Evolutionary conservation across 2,797 vertebrate species (phyloP), one percentile per base, ranked within the genome.

Genomic region (Sphenodon punctatus): DNA sequence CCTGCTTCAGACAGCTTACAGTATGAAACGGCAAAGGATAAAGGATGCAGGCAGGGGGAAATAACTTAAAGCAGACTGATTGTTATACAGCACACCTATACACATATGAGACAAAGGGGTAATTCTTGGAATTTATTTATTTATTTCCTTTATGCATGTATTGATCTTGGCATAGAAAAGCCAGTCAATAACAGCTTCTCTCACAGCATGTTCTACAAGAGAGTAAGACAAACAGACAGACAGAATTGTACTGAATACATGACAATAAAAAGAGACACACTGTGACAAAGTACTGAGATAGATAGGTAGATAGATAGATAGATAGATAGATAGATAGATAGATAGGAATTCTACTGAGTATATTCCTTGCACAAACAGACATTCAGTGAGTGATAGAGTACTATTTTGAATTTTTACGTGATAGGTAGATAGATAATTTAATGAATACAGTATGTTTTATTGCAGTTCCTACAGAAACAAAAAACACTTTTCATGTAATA

Each of bases 401-500:
- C n/a, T n/a, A n/a, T n/a, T n/a, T n/a, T n/a, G n/a, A n/a, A n/a
- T n/a, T n/a, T n/a, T n/a, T n/a, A n/a, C n/a, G n/a, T n/a, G n/a
- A n/a, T n/a, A n/a, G n/a, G n/a, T n/a, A n/a, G n/a, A n/a, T n/a
- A n/a, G 68, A 78, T 76, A 89, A 88, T 90, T 89, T 89, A 89
- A 89, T 88, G 77, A 84, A 82, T 78, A 77, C 16, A 79, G 78
- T 66, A 77, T 80, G 73, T 85, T 78, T 89, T 69, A 64, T 89
- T 90, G 82, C 73, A 80, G 78, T 68, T 88, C 78, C 85, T 77
- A 80, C 72, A 76, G 80, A 80, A 84, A 87, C 75, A 84, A 71
- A 93, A 93, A 42, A 88, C 78, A 75, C 74, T 89, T n/a, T n/a
- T n/a, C n/a, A n/a, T n/a, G 48, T 79, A 67, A 51, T 80, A 73